Evolutionary conservation across 1,140 invertebrate species (phyloP), one percentile per base, ranked within the genome.

Genomic region (Philaenus spumarius): DNA sequence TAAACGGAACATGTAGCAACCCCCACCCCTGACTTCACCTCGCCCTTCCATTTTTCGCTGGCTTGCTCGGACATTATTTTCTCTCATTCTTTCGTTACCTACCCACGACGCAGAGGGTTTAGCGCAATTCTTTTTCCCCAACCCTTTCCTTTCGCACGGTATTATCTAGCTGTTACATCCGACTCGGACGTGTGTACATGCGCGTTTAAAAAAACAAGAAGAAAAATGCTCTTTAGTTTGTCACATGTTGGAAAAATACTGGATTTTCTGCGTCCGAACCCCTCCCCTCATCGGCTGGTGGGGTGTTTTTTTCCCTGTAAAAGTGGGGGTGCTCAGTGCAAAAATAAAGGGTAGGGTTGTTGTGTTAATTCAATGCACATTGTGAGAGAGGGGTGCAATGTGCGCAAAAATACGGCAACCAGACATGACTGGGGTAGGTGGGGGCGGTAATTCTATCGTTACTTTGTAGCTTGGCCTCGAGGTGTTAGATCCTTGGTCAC

Each of bases 11-110:
- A 14, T 30, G 26, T 30, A 14, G 45, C 45, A 22, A 15, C 45
- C 45, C 45, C 45, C 45, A 15, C 45, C 45, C 45, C 5, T 23
- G 50, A 37, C 50, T 53, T 24, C 50, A 26, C 50, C 50, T 53
- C 48, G 22, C 48, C 48, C 48, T 20, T 22, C 48, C 48, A 34
- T 51, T 51, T 51, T 51, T 51, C 48, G n/a, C 48, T 4, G 48
- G 22, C 6, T 19, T 20, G 15, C 23, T n/a, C 48, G 23, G 50
- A 53, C 50, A 53, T 53, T 53, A 53, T 53, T 47, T 30, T 53
- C 50, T 35, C 47, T 51, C 50, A 53, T 53, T 53, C 50, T 53
- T 53, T 53, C 45, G 22, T 35, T 53, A 53, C 50, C 50, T 53
- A 53, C 48, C 50, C 30, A 30, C 30, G 37, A 30, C 30, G 30